phyloP scores from a whole-genome alignment of 2,888 invertebrate species.

The Morpho helenor region DNA sequence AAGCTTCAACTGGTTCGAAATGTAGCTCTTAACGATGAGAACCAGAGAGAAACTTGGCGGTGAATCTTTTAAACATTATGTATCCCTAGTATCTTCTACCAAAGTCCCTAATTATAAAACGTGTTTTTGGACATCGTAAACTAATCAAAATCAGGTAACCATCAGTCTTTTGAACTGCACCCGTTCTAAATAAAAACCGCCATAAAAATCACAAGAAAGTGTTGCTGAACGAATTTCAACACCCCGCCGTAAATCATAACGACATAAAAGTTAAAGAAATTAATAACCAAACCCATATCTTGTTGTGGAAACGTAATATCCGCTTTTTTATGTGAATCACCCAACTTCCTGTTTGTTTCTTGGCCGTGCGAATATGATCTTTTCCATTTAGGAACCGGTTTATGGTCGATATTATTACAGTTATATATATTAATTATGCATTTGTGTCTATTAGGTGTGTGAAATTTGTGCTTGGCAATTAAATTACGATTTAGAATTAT shows the following conservation, averaged over 20 bases:
- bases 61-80: too few relatives aligned
- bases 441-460: background rate
- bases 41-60: too few relatives aligned
- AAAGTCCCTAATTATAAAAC: too few relatives aligned
- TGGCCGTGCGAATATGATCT: conserved; percentile 10
- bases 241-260: conserved; percentile 6
- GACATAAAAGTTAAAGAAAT: conserved; percentile 6
- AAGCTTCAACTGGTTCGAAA: too few relatives aligned
- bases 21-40: too few relatives aligned
- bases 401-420: conserved; percentile 1
- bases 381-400: conserved; percentile 1
- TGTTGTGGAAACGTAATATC: conserved; percentile 5
- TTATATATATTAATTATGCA: conserved; percentile 1
- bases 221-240: background rate
- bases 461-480: background rate
- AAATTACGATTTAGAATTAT: background rate
- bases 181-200: conserved; percentile 2
- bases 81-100: too few relatives aligned
- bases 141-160: background rate
- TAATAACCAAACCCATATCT: conserved; percentile 4
- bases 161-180: conserved; percentile 4
- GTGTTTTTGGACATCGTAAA: too few relatives aligned
- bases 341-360: conserved; percentile 6
- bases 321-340: conserved; percentile 8
- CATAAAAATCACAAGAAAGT: conserved; percentile 16